Base-by-base conservation (phyloP, 2,797 vertebrate species). In the Onychomys torridus region DNA sequence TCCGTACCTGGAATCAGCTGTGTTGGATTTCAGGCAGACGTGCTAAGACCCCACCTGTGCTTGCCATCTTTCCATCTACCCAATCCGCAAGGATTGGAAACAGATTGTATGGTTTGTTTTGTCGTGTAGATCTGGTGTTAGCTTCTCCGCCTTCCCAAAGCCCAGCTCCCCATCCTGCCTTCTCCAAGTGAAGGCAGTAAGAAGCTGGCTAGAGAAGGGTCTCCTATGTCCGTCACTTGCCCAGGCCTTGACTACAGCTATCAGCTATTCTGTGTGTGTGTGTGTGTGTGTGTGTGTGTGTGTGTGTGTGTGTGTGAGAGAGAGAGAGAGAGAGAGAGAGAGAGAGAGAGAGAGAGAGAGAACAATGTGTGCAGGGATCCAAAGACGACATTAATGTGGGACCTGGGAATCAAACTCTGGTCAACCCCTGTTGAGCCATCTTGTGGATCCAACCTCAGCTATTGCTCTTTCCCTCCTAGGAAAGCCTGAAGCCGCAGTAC, bases 401-500 rank as follows among this genome's bases (percentile, higher is more conserved):
- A 57, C 49, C 67, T 73, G 40, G 29, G 37, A 59, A 61, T 46
- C 27, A 32, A 57, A 89, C 19, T 23, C 29, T 40, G 27, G 19
- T 61, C 55, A 43, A 43, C 37, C 37, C 52, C 55, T 21, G 6
- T 7, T 23, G 69, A 59, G 32, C 69, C 52, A 11, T 61, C 27
- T 14, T 43, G 29, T 19, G 4, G 0, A 46, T 40, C 87, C 73
- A 61, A 13, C 23, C 63, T 29, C 43, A 46, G 5, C 69, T 69
- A 1, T 14, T 83, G 67, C 43, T 63, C 27, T 63, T 43, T 96
- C 12, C 63, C 12, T 96, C 69, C 4, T 96, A 98, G 98, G 98
- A 98, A 91, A 98, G 97, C 83, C 76, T 98, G 91, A 98, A 98
- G 95, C 98, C 97, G 0, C 97, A 96, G 32, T 99, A 99, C 97